Conservation (phyloP, 2,113 vertebrate genomes). For the Bagarius yarrelli region DNA sequence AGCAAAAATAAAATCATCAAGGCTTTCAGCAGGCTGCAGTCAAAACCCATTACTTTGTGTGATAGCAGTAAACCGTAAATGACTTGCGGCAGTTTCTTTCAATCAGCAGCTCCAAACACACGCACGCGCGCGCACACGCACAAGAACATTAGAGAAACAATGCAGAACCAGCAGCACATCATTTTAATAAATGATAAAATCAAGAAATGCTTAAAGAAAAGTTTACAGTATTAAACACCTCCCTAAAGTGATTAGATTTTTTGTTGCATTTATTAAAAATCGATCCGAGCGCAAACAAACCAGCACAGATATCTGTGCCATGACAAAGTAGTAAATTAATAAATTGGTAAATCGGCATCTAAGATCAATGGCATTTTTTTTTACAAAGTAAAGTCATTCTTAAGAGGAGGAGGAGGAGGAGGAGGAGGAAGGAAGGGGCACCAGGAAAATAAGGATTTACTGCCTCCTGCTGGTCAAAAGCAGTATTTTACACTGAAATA, state of each 20-base stretch:
- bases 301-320: neutral
- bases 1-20: conserved; percentile 7
- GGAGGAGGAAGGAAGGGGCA: neutral
- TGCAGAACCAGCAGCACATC: neutral
- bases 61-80: conserved; percentile 21
- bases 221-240: neutral
- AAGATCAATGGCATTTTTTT: no score
- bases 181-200: neutral
- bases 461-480: conserved; percentile 34
- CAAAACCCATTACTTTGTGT: conserved; percentile 27
- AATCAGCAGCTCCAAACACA: neutral
- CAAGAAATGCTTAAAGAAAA: neutral
- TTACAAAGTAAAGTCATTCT: neutral
- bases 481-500: neutral
- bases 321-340: neutral
- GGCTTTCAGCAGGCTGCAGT: conserved; percentile 17
- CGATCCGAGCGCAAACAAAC: neutral
- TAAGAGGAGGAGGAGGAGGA: neutral
- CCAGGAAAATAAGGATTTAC: conserved; percentile 4
- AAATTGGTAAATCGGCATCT: neutral
- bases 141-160: neutral
- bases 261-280: neutral
- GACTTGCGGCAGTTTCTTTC: conserved; percentile 2
- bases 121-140: conserved; percentile 2
- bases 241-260: neutral